Conservation (phyloP, 37 sponge, comb jelly and placozoan species). For the Oscarella lobularis region DNA sequence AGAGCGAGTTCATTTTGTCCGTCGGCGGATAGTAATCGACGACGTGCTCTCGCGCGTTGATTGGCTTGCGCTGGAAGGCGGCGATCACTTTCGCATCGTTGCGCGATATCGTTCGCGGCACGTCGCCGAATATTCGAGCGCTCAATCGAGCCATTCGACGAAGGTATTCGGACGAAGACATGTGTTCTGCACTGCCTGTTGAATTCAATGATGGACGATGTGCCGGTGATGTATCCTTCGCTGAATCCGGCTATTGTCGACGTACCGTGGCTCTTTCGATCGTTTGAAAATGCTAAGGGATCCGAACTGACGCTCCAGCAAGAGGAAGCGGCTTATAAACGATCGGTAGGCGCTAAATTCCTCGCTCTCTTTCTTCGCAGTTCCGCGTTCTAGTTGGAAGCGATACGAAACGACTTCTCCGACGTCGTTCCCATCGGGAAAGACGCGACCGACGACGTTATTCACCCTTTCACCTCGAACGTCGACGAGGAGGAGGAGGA, state of each 20-base stretch:
- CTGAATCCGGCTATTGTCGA: background rate
- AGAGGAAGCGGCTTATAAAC: background rate
- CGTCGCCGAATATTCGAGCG: constrained; percentile 70
- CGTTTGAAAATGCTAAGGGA: background rate
- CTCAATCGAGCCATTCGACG: constrained; percentile 54
- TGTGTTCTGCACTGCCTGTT: too few relatives aligned
- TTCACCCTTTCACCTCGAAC: background rate
- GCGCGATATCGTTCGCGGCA: constrained; percentile 28
- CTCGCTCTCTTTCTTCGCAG: too few relatives aligned
- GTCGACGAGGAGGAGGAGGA: background rate
- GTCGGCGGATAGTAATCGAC: constrained; percentile 59
- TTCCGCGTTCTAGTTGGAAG: background rate
- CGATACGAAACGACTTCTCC: background rate
- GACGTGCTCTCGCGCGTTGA: constrained; percentile 15
- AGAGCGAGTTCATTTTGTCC: constrained; percentile 23
- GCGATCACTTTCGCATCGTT: constrained; percentile 41
- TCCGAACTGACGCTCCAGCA: background rate
- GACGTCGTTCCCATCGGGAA: background rate
- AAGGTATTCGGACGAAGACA: too few relatives aligned
- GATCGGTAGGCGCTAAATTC: too few relatives aligned
- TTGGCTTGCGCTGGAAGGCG: constrained; percentile 39
- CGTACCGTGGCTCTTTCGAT: background rate
- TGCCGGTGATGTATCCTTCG: background rate
- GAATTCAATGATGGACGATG: constrained; percentile 1
- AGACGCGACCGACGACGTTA: background rate